Percentiles rank a stretch among this genome's conserved stretches.
Conservation (phyloP, 37 sponge, comb jelly and placozoan species). For the Cladorhizidae sp. region DNA sequence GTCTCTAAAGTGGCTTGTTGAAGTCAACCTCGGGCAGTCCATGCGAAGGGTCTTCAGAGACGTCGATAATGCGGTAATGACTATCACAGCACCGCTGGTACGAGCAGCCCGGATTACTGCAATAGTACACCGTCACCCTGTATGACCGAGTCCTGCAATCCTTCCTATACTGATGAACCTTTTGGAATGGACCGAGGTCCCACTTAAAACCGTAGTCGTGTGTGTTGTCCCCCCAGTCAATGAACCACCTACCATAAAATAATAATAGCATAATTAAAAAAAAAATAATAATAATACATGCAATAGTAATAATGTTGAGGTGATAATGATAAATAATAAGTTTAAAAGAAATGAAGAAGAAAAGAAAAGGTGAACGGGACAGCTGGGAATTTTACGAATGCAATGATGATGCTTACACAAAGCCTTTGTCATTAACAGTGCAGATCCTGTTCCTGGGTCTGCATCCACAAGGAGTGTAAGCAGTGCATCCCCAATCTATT, state of each 20-base stretch:
- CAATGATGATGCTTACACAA: constrained; percentile 7
- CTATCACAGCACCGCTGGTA: constrained; percentile 8
- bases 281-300: not conserved
- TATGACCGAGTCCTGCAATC: not conserved
- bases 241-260: constrained; percentile 13
- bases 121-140: constrained; percentile 32
- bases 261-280: not conserved
- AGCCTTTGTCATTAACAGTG: constrained; percentile 18
- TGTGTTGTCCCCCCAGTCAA: constrained; percentile 43
- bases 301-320: not conserved
- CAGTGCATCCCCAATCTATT: constrained; percentile 31
- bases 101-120: constrained; percentile 13
- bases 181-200: constrained; percentile 37
- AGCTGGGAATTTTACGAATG: not conserved
- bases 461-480: not conserved
- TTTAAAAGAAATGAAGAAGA: not conserved
- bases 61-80: constrained; percentile 15
- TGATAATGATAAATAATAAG: constrained; percentile 4
- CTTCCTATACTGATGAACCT: constrained; percentile 33
- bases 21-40: constrained; percentile 13
- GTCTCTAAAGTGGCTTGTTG: not conserved
- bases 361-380: not conserved
- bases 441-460: constrained; percentile 1
- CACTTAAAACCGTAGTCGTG: not conserved
- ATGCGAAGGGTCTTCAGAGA: constrained; percentile 29